A percentile compares a stretch with the other conserved stretches of the same genome.
These are phyloP conservation scores for Penaeus indicus DNA, from an alignment of 1,140 invertebrate genomes.

Conservation along the genomic window DNA sequence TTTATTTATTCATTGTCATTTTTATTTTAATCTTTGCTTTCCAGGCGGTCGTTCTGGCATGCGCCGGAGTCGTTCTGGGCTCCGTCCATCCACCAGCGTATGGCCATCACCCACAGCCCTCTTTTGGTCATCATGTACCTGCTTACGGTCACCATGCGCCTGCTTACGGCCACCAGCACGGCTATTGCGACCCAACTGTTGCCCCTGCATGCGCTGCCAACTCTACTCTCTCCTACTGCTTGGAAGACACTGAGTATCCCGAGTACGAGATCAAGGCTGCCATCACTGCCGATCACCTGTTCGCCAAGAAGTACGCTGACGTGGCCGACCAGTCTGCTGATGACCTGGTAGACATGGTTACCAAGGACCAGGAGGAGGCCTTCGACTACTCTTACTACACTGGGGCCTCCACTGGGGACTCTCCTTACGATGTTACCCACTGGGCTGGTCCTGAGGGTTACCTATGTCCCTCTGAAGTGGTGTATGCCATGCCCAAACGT, in stretches of 20 bases:
- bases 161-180: background rate
- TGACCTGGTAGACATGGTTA: slow-evolving; percentile 62
- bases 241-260: slow-evolving; percentile 67
- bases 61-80: no score
- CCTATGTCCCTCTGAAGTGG: slow-evolving; percentile 39
- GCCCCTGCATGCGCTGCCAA: slow-evolving; percentile 63
- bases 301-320: slow-evolving; percentile 48
- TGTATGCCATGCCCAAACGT: slow-evolving; percentile 36
- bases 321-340: slow-evolving; percentile 31
- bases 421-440: slow-evolving; percentile 63
- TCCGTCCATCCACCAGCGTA: no score
- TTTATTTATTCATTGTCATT: no score
- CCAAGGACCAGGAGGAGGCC: slow-evolving; percentile 53
- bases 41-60: no score
- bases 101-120: no score
- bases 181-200: slow-evolving; percentile 34
- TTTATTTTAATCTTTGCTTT: no score
- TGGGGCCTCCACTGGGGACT: slow-evolving; percentile 32
- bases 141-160: no score
- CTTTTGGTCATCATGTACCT: no score
- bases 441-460: slow-evolving; percentile 67
- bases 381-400: slow-evolving; percentile 47
- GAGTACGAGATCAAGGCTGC: slow-evolving; percentile 66
- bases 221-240: slow-evolving; percentile 55
- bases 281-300: slow-evolving; percentile 32